Evolutionary conservation across 2,888 invertebrate species (phyloP).

Genomic region (Tinea trinotella): DNA sequence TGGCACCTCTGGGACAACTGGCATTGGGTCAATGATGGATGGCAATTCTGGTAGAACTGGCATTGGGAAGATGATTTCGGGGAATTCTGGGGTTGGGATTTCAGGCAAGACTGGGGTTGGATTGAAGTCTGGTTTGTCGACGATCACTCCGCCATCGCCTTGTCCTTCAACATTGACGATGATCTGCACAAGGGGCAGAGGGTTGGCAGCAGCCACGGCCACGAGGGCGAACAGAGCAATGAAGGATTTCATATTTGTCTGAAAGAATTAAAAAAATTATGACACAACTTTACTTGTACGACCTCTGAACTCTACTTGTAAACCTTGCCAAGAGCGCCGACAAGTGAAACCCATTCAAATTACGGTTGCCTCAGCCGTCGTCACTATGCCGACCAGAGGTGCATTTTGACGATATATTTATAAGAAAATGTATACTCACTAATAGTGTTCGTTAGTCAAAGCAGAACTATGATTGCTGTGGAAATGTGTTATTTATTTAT

Average conservation of each 20-base stretch:
- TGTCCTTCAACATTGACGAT: slow-evolving; percentile 39
- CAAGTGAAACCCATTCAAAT: no score
- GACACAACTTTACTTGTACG: no score
- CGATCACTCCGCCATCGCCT: slow-evolving; percentile 22
- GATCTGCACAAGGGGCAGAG: slow-evolving; percentile 38
- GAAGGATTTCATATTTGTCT: slow-evolving; percentile 35
- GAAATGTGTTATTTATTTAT: slow-evolving; percentile 25
- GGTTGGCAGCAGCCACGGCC: slow-evolving; percentile 40
- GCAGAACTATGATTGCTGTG: background rate
- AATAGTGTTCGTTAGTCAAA: background rate
- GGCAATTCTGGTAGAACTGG: slow-evolving; percentile 18
- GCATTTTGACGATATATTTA: no score
- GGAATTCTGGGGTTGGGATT: slow-evolving; percentile 7
- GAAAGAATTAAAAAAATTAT: slow-evolving; percentile 5
- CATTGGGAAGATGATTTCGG: slow-evolving; percentile 18
- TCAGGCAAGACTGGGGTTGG: slow-evolving; percentile 21
- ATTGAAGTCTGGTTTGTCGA: slow-evolving; percentile 21
- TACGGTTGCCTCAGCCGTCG: no score
- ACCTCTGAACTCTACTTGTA: no score
- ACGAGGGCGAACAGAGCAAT: slow-evolving; percentile 36
- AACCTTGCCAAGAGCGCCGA: no score
- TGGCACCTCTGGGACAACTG: slow-evolving; percentile 21
- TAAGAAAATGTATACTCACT: slow-evolving; percentile 2
- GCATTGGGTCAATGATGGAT: slow-evolving; percentile 14
- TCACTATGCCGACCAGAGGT: no score